Evolutionary conservation across 92 coral and sea anemone species (phyloP), one percentile per base, ranked within the genome.

Genomic region (Porites rus): DNA sequence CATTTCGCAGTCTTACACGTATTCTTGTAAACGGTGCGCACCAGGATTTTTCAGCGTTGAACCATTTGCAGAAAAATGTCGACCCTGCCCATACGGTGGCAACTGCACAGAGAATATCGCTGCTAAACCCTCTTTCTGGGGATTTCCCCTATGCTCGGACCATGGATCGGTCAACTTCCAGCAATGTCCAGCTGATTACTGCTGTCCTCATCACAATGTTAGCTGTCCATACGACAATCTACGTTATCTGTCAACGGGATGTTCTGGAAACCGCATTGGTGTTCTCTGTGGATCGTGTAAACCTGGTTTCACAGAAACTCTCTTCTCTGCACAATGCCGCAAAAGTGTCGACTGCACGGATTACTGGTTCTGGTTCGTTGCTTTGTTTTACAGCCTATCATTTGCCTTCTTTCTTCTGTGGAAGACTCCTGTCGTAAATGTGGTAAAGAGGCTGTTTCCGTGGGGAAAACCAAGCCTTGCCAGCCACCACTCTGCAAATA

Each of bases 331-430:
- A 52, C 68, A 58, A 10, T 87, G 90, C 64, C 84, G 86, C 53
- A 68, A 18, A 53, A 62, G 80, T 17, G 52, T 70, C 21, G 61
- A 87, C n/a, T 87, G 90, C 68, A 61, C 14, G 11, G 90, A 87
- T 70, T 87, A 73, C 20, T 87, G 90, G 90, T 79, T 87, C 77
- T 87, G 90, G 90, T 86, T 86, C 5, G 72, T 87, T 62, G 90
- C 86, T 8, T 60, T 50, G 8, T 1, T 72, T 53, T 87, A 77
- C 63, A 77, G 56, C 56, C 71, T 87, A 16, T 80, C 85, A 50
- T 87, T 87, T 51, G 82, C 67, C 43, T 61, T 71, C 28, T 87
- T 68, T 56, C 86, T 87, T 43, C 72, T 87, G 1, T 16, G 67
- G 65, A 75, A 79, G 73, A 69, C 84, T 14, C 65, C 79, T 10